These are phyloP conservation scores for Drosophila seguyi DNA, from an alignment of 1,140 invertebrate genomes.

Conservation along the genomic window DNA sequence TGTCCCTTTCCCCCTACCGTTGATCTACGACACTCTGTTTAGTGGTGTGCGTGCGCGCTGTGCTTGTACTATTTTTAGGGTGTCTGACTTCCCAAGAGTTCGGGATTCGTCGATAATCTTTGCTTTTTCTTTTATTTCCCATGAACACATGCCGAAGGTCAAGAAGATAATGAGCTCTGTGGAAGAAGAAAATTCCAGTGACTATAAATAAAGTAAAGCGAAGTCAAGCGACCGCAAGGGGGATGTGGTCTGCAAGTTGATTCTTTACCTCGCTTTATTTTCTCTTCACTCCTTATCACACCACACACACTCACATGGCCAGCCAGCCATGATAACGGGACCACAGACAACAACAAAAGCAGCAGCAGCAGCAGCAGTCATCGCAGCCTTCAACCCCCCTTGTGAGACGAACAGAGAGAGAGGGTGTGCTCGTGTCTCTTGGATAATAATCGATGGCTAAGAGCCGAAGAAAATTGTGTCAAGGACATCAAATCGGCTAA, in stretches of 20 bases:
- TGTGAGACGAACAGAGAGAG: neutral
- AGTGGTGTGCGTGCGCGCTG: neutral
- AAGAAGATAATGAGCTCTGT: slow-evolving; percentile 34
- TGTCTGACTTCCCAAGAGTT: slow-evolving; percentile 29
- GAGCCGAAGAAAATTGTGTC: slow-evolving; percentile 43
- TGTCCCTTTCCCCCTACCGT: slow-evolving; percentile 7
- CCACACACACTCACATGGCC: neutral
- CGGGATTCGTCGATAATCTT: slow-evolving; percentile 11
- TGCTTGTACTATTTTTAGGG: slow-evolving; percentile 47
- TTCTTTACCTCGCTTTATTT: slow-evolving; percentile 21
- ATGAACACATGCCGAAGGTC: slow-evolving; percentile 46
- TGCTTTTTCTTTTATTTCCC: slow-evolving; percentile 21
- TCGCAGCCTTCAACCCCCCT: slow-evolving; percentile 24
- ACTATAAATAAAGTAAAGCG: slow-evolving; percentile 35
- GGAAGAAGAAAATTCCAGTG: slow-evolving; percentile 42
- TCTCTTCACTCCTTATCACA: slow-evolving; percentile 21
- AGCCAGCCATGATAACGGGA: slow-evolving; percentile 27
- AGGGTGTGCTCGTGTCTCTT: slow-evolving; percentile 1
- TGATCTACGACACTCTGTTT: slow-evolving; percentile 31
- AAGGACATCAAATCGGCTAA: slow-evolving; percentile 41
- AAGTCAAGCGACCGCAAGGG: slow-evolving; percentile 3
- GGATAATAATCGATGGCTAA: slow-evolving; percentile 49
- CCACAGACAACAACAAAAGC: slow-evolving; percentile 47
- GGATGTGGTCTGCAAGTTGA: slow-evolving; percentile 28
- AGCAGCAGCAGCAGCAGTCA: slow-evolving; percentile 5